Evolutionary conservation across 2,888 invertebrate genomes (phyloP), one percentile per base, ranked within the genome.

Genomic region (Cryptocheilus praepositus): DNA sequence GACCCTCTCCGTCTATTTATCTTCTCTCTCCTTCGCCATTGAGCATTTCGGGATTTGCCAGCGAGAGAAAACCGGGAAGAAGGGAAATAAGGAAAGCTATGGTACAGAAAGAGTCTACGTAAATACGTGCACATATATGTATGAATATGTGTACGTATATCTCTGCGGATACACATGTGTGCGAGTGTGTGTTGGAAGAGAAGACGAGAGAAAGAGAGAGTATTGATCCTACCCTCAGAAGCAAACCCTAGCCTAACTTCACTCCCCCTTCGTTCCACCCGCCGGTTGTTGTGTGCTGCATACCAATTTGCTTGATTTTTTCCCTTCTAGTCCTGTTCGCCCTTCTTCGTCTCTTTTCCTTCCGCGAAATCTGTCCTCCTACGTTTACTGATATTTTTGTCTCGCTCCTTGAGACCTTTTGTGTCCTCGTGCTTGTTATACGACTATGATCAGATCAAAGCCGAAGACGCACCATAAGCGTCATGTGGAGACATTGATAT

Each of bases 221-320:
- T 88, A 88, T 88, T 88, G 88, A 88, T 88, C 86, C 82, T 86
- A 86, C 84, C 86, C 87, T 86, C 81, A 81, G 81, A 79, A 78
- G 85, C 79, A 88, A 83, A 85, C 87, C 86, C 85, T 81, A 81
- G 85, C 83, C 88, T 86, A 86, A 88, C 89, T 89, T 89, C 89
- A 89, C 89, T 89, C 89, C 89, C 88, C 89, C 89, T 88, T 89
- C 86, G 87, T 84, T 82, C 82, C 80, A 71, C 82, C 89, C 89
- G 85, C 81, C 85, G 86, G 84, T 90, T 90, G 91, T 90, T 91
- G 91, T 91, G 91, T 90, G 90, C 91, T 91, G 91, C 91, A 91
- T 91, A 91, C 91, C 91, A 91, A 91, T 91, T 91, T 91, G 90
- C 89, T 90, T 89, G 90, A 90, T 90, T 91, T 90, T 91, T 90